These are phyloP conservation scores for Gobio occitaniae DNA, from an alignment of 2,797 vertebrate species.

Conservation along the genomic window DNA sequence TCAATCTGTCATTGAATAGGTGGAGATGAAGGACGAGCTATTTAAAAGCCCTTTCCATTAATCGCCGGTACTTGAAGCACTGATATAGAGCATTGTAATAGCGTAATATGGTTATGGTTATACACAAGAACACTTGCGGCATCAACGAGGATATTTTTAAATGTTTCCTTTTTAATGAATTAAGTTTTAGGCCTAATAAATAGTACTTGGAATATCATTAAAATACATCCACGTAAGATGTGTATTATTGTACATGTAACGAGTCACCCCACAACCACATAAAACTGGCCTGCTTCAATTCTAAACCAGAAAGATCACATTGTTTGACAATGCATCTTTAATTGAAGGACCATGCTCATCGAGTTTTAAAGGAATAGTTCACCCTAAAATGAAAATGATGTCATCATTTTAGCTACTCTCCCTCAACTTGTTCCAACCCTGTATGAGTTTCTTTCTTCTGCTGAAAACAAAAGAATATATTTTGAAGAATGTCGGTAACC, in stretches of 20 bases:
- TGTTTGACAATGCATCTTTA: not conserved
- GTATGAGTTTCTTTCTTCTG: no score
- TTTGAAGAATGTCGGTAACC: no score
- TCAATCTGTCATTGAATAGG: constrained; percentile 21
- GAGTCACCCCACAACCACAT: not conserved
- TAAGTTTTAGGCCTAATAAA: not conserved
- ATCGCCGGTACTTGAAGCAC: not conserved
- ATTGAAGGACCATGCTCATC: not conserved
- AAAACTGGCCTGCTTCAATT: not conserved
- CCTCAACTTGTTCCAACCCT: no score
- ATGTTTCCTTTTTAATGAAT: not conserved
- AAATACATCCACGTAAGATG: no score
- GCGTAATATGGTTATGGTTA: not conserved
- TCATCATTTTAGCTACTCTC: no score
- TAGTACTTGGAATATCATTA: not conserved
- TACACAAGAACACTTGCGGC: not conserved
- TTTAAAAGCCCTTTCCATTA: not conserved
- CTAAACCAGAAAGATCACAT: no score
- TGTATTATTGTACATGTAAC: not conserved
- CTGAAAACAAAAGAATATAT: no score
- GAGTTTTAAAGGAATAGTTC: no score
- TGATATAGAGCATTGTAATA: not conserved
- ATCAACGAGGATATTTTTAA: not conserved
- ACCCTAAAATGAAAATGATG: no score
- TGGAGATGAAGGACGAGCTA: constrained; percentile 12